Evolutionary conservation across 2,797 vertebrate species (phyloP), one percentile per base, ranked within the genome.

Genomic region (Molothrus aeneus): DNA sequence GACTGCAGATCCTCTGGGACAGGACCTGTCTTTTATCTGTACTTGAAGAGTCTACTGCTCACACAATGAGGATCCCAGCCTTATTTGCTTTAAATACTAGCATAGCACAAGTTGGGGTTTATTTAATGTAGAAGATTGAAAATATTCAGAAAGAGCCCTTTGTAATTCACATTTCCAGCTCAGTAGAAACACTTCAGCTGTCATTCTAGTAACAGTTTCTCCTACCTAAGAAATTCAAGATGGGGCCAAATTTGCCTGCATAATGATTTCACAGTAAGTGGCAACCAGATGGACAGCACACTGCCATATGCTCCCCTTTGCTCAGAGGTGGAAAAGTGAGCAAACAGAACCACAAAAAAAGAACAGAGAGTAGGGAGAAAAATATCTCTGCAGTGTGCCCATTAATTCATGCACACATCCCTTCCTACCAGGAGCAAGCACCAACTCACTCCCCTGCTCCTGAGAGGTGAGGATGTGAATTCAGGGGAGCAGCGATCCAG

Each of bases 281-380:
- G 87, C 66, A 90, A 90, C 79, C 92, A 96, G 92, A 90, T 92
- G 94, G 95, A 94, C 77, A 95, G 88, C 78, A 81, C 70, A 20
- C 7, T 53, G 63, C 93, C 91, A 94, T 95, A 93, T 94, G 95
- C 80, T 93, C 82, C 70, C 85, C 87, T 84, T 17, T 81, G 82
- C 92, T 84, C 60, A 88, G 90, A 86, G 94, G 87, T 75, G 56
- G 75, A 78, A 86, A 81, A 92, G 85, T 19, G 48, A 95, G 29
- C 70, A 96, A 96, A 93, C 5, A 32, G 32, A 92, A 64, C 17
- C 17, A 45, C 24, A 38, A 59, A 69, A 70, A 82, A 75, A 45
- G 7, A 17, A 40, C 40, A 34, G 28, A 45, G 25, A 89, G 65
- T 0, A 18, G 19, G 5, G 70, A 95, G 77, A 80, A 73, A 79